Evolutionary conservation across 2,888 invertebrate species (phyloP), one percentile per base, ranked within the genome.

Genomic region (Folsomia candida): DNA sequence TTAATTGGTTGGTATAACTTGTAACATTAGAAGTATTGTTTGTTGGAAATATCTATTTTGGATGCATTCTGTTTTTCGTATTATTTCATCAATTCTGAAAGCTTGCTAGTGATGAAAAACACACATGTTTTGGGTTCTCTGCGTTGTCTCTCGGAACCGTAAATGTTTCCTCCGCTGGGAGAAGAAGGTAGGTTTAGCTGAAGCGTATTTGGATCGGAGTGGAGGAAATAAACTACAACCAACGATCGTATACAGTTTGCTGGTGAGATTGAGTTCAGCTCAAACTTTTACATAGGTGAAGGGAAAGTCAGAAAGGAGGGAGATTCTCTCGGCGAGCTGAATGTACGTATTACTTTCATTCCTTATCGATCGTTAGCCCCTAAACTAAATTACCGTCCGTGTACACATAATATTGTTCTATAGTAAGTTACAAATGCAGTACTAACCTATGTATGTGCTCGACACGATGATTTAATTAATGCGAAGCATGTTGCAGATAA

Each of bases 161-260:
- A n/a, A 54, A 54, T 54, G 54, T 54, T 54, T 22, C 54, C 37
- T 37, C 54, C 54, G 6, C 22, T 14, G 54, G 54, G 54, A 54
- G 54, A 54, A 54, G 54, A 54, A 54, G 54, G 54, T 54, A 14
- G 54, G 54, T 22, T 54, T 6, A 20, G 54, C 54, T 54, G 54
- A 20, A 54, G 22, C 18, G 6, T 18, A 37, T 37, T 54, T 22
- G 18, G 54, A 54, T 20, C 6, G 54, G 18, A 54, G 20, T 54
- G 54, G 20, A 54, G 54, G 54, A 22, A n/a, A 20, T 4, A 54
- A 54, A 54, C 54, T 54, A 6, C n/a, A 22, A 6, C 6, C 37
- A 37, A n/a, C 20, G 54, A 54, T n/a, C n/a, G n/a, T n/a, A n/a
- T n/a, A n/a, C n/a, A n/a, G n/a, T n/a, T n/a, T n/a, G n/a, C n/a